These are phyloP conservation scores for Rhagium mordax DNA, from an alignment of 2,888 invertebrate species.

Conservation along the genomic window DNA sequence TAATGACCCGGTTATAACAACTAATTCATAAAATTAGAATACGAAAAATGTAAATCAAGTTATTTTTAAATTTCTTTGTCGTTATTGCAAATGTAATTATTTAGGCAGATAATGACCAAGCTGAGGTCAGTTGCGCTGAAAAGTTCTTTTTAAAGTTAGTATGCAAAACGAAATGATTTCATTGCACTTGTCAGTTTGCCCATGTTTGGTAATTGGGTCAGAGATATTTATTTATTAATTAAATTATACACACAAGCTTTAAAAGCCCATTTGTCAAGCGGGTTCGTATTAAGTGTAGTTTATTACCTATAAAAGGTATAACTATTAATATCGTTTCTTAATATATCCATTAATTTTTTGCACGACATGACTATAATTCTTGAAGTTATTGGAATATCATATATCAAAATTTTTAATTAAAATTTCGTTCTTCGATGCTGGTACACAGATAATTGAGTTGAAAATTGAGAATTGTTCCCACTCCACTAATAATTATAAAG, in stretches of 20 bases:
- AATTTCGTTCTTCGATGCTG: neutral
- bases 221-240: conserved; percentile 39
- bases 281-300: neutral
- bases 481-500: neutral
- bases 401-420: conserved; percentile 17
- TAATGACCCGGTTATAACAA: conserved; percentile 12
- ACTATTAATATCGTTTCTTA: neutral
- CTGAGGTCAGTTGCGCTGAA: neutral
- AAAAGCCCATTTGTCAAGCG: neutral
- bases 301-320: conserved; percentile 6
- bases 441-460: neutral
- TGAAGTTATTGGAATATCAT: neutral
- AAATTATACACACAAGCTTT: conserved; percentile 17
- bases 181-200: conserved; percentile 47
- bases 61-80: conserved; percentile 7
- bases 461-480: neutral
- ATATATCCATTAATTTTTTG: neutral
- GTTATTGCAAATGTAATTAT: neutral
- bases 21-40: conserved; percentile 23
- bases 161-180: conserved; percentile 40
- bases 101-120: neutral
- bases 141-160: neutral
- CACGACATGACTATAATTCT: neutral
- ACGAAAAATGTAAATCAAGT: neutral
- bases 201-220: conserved; percentile 57